These are phyloP conservation scores for Xestoiulus laeticollis DNA, from an alignment of 2,888 invertebrate genomes.

Conservation along the genomic window DNA sequence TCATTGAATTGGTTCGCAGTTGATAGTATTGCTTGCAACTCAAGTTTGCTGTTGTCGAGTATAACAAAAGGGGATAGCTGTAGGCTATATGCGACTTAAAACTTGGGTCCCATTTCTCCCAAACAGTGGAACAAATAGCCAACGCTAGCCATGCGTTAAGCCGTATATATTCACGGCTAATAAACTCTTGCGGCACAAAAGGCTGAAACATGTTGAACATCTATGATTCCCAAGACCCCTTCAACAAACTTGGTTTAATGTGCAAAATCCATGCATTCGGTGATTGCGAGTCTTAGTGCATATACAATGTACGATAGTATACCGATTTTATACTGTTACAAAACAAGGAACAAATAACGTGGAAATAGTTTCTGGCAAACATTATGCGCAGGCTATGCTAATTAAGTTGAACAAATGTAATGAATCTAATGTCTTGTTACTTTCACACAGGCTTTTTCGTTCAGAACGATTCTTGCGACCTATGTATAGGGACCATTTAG, in stretches of 20 bases:
- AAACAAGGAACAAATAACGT: too few species aligned
- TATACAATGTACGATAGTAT: too few species aligned
- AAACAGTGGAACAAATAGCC: slow-evolving; percentile 9
- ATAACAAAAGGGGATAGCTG: not conserved
- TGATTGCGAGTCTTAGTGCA: too few species aligned
- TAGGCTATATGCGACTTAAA: not conserved
- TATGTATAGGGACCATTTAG: too few species aligned
- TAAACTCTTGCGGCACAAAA: not conserved
- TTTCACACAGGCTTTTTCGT: too few species aligned
- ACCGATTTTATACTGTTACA: too few species aligned
- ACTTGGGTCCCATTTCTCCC: not conserved
- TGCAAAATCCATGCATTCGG: not conserved
- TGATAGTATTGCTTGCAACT: not conserved
- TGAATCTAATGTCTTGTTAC: too few species aligned
- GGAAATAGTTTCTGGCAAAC: too few species aligned
- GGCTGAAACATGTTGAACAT: not conserved
- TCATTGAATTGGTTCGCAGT: not conserved
- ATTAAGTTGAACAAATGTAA: too few species aligned
- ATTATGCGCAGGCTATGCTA: too few species aligned
- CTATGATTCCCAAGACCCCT: not conserved
- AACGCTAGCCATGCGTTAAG: not conserved
- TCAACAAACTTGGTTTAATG: not conserved
- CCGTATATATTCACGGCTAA: slow-evolving; percentile 9
- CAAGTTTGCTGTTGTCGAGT: not conserved
- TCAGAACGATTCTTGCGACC: too few species aligned